Evolutionary conservation across 2,888 invertebrate species (phyloP).

Genomic region (Agrotis exclamationis): DNA sequence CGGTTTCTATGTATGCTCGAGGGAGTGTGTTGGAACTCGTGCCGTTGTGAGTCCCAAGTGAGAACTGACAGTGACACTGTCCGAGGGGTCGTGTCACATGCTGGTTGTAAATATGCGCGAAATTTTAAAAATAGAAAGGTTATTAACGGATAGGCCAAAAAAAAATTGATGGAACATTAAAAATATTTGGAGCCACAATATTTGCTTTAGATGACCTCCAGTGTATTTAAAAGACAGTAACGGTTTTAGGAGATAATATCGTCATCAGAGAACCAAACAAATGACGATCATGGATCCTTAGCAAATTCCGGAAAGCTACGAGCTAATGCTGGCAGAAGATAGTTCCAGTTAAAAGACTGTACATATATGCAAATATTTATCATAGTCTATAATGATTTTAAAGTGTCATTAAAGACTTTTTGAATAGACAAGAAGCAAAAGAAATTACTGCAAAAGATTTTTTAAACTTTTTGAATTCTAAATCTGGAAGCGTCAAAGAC

Average conservation of each 20-base stretch:
- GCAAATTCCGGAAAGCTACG: not conserved
- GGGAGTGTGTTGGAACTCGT: slow-evolving; percentile 74
- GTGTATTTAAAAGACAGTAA: too few relatives aligned
- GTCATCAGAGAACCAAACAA: not conserved
- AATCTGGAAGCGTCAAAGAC: too few relatives aligned
- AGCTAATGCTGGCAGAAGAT: not conserved
- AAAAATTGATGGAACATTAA: too few relatives aligned
- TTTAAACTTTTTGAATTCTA: too few relatives aligned
- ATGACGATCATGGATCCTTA: not conserved
- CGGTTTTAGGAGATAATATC: too few relatives aligned
- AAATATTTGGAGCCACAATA: too few relatives aligned
- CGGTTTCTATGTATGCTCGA: slow-evolving; percentile 80
- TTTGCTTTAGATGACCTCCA: too few relatives aligned
- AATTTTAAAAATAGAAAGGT: slow-evolving; percentile 51
- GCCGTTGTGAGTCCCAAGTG: slow-evolving; percentile 64
- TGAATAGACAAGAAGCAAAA: too few relatives aligned
- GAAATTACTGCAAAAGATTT: too few relatives aligned
- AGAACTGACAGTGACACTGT: slow-evolving; percentile 49
- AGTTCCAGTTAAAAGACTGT: slow-evolving; percentile 7
- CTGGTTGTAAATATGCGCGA: slow-evolving; percentile 41
- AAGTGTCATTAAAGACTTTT: too few relatives aligned
- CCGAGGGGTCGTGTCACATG: slow-evolving; percentile 47
- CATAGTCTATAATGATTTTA: too few relatives aligned
- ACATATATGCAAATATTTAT: too few relatives aligned
- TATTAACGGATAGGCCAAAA: slow-evolving; percentile 41